Base-by-base conservation (phyloP, 2,888 invertebrate species). In the Hyalella azteca region DNA sequence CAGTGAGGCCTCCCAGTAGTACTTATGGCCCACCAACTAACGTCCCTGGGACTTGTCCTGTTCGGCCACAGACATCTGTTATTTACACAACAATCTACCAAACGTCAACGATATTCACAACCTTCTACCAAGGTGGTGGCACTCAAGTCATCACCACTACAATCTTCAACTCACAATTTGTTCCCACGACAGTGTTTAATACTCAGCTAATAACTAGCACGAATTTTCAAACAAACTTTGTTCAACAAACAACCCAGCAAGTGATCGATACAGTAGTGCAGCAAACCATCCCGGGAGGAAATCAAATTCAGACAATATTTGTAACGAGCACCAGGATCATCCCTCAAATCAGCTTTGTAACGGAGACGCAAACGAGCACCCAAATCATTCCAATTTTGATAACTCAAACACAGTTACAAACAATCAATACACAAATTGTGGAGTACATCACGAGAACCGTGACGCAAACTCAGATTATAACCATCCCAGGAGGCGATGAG, bases 351-450 rank as follows among this genome's bases (percentile, higher is more conserved):
- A 77, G 76, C 45, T 82, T 80, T 41, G 76, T 82, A 39, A 82
- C 82, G 11, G 48, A 79, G 59, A 82, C 82, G 19, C 80, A 80
- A 40, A 79, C 76, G 1, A 78, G 60, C n/a, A 82, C 82, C 78
- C 82, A 79, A 54, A 78, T 78, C 3, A 77, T 82, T 50, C 82
- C 82, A 77, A 75, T 82, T n/a, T 77, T 80, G 59, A 66, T 82
- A 11, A 80, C 80, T 29, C 49, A 76, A n/a, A 82, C 82, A 29
- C 82, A 80, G 45, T 40, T 79, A 11, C 78, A 80, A 60, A 82
- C 82, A 3, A 45, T 80, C 26, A 40, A 66, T 29, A 73, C 60
- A 19, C 78, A 59, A 32, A 78, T 82, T 45, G 73, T 76, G 15
- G 73, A 77, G 73, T 82, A 60, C 48, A 76, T 80, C 50, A 82